Evolutionary conservation across 23 tunicate genomes (phyloP).

Genomic region (Ascidia mentula): DNA sequence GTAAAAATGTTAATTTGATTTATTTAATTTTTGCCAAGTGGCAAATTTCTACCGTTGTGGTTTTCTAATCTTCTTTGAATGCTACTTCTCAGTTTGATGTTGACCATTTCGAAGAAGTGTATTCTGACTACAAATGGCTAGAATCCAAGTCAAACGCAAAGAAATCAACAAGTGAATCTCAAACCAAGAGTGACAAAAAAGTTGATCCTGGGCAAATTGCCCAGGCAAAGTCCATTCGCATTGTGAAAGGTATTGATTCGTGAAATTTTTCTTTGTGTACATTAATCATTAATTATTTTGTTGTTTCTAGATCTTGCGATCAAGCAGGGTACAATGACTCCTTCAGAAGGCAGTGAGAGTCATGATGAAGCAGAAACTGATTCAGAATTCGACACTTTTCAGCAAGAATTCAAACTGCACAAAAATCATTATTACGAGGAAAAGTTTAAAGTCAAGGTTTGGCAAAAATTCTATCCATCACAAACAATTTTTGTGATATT

Average conservation of each 20-base stretch:
- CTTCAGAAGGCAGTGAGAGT: slow-evolving; percentile 33
- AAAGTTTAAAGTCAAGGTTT: slow-evolving; percentile 75
- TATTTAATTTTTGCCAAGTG: neutral
- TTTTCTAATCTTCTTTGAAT: neutral
- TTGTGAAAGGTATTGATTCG: slow-evolving; percentile 64
- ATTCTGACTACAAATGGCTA: slow-evolving; percentile 75
- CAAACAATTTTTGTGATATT: too few species aligned
- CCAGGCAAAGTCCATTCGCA: slow-evolving; percentile 66
- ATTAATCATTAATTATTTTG: neutral
- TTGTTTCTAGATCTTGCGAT: slow-evolving; percentile 62
- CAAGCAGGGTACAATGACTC: slow-evolving; percentile 61
- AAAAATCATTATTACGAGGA: slow-evolving; percentile 67
- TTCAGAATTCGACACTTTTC: slow-evolving; percentile 44
- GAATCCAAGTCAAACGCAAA: slow-evolving; percentile 54
- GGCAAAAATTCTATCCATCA: too few species aligned
- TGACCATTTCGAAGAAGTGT: slow-evolving; percentile 79
- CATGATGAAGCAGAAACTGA: slow-evolving; percentile 32
- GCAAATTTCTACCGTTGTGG: neutral
- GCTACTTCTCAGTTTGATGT: slow-evolving; percentile 56
- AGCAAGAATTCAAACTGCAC: slow-evolving; percentile 68
- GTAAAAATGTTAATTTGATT: too few species aligned
- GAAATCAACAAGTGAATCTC: slow-evolving; percentile 2
- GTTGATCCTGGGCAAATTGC: neutral
- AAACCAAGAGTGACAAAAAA: neutral
- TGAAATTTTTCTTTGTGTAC: neutral